Evolutionary conservation across 2,888 invertebrate genomes (phyloP).

Genomic region (Mesoligia furuncula): DNA sequence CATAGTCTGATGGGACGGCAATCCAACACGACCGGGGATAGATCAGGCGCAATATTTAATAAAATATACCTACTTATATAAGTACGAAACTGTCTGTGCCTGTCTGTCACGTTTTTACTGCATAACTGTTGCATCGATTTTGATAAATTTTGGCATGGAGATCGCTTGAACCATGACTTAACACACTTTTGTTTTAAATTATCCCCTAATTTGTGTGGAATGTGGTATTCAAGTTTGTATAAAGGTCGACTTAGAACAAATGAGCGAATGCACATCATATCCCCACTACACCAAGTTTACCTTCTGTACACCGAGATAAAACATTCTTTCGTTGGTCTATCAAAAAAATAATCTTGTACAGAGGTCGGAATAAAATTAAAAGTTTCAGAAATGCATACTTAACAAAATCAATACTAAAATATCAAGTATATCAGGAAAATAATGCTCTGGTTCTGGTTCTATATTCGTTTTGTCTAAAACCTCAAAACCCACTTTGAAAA

Average conservation of each 20-base stretch:
- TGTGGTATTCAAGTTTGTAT: not conserved
- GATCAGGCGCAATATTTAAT: conserved; percentile 11
- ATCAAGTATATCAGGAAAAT: not conserved
- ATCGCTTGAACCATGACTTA: too few species aligned
- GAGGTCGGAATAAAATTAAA: too few species aligned
- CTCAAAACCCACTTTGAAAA: too few species aligned
- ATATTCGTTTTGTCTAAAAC: not conserved
- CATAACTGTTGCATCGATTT: not conserved
- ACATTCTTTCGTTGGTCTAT: not conserved
- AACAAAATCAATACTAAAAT: too few species aligned
- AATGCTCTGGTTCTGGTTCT: not conserved
- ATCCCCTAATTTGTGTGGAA: not conserved
- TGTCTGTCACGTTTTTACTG: not conserved
- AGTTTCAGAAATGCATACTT: too few species aligned
- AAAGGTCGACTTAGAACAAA: not conserved
- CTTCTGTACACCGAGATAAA: not conserved
- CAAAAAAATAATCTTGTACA: too few species aligned
- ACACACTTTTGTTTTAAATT: not conserved
- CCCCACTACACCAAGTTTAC: too few species aligned
- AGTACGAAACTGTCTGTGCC: not conserved
- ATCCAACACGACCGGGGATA: too few species aligned
- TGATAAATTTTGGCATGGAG: not conserved
- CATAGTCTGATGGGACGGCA: too few species aligned
- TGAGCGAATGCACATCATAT: not conserved
- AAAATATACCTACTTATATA: not conserved